Conservation (phyloP, 2,888 invertebrate species). For the Blastobasis adustella region DNA sequence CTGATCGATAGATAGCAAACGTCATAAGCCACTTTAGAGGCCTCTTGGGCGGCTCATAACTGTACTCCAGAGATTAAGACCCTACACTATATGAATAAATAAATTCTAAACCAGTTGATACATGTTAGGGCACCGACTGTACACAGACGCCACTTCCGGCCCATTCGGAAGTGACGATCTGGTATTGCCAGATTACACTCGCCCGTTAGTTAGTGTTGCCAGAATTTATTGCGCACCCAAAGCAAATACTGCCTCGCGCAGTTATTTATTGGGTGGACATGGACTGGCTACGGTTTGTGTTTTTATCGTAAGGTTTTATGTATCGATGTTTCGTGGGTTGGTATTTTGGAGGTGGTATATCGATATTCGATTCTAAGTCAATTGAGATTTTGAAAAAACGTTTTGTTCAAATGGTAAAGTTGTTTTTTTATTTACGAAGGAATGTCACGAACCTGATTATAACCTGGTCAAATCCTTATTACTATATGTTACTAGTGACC, state of each 20-base stretch:
- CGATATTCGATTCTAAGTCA: neutral
- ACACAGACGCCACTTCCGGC: neutral
- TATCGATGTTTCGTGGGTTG: too few relatives aligned
- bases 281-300: neutral
- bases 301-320: slow-evolving; percentile 1
- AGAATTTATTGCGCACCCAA: neutral
- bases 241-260: neutral
- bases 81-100: neutral
- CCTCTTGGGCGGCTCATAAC: neutral
- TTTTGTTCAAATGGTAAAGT: too few relatives aligned
- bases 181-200: too few relatives aligned
- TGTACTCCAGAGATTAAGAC: neutral
- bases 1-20: neutral
- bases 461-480: too few relatives aligned
- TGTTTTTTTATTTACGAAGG: too few relatives aligned
- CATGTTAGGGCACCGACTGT: neutral
- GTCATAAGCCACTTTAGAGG: neutral
- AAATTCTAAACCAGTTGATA: neutral
- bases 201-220: slow-evolving; percentile 3
- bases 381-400: neutral
- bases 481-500: too few relatives aligned
- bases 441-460: too few relatives aligned
- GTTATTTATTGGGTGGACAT: too few relatives aligned
- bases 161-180: neutral
- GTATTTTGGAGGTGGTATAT: too few relatives aligned